Evolutionary conservation across 1,140 invertebrate genomes (phyloP), one percentile per base, ranked within the genome.

Genomic region (Macrobrachium nipponense): DNA sequence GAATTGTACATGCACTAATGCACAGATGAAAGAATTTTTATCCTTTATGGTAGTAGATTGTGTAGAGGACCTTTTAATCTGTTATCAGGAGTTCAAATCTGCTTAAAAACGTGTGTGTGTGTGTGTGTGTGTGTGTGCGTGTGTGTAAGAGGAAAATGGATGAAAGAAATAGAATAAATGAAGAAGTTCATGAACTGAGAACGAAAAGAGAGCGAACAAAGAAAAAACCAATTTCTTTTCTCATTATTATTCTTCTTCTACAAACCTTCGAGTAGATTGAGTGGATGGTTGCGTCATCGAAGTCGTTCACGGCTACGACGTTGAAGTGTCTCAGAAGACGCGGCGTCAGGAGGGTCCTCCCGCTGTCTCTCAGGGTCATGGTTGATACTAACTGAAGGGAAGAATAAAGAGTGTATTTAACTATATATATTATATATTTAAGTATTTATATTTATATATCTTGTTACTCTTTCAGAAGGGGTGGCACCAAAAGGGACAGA

Each of bases 271-370:
- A 95, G 90, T 98, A 98, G 87, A 99, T 98, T 10, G 95, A 95
- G 0, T 93, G 93, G 93, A 98, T 95, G 6, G 95, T 95, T 1
- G 95, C 93, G 90, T 98, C 96, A 75, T 95, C 93, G 90, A 98
- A 98, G 90, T 98, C 97, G 89, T 98, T 97, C 86, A 98, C 97
- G 58, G 95, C 94, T 20, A 98, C 91, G 73, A 95, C 95, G 90
- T 97, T 96, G 90, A 99, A 98, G 91, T 98, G 97, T 27, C 97
- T 92, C 61, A 97, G 93, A 90, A 98, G 98, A 89, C 97, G 92
- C 2, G 96, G 95, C 0, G 97, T 97, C 0, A 98, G 93, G 6
- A 94, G 93, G 89, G 96, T 97, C 27, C 96, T 95, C 27, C 96
- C 96, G 5, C 95, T 95, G 70, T 94, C 94, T 90, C 96, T 93